Conservation (phyloP, 2,797 vertebrate genomes). For the Odontamblyopus lacepedii region DNA sequence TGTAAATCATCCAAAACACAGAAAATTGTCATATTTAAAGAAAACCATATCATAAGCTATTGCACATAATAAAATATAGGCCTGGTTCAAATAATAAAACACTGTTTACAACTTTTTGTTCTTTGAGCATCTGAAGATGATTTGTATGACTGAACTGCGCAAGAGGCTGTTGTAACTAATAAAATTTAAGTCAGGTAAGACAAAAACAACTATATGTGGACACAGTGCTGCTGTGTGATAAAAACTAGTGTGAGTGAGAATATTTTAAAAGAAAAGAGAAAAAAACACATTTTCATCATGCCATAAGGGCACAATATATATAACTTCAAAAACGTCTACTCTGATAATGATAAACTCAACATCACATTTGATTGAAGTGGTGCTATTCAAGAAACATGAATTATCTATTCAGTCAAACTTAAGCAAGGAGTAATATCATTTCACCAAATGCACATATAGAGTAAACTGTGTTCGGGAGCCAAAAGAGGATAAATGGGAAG, state of each 20-base stretch:
- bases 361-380: neutral
- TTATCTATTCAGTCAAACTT: slow-evolving; percentile 56
- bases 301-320: neutral
- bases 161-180: slow-evolving; percentile 9
- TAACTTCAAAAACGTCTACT: neutral
- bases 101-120: too few species aligned
- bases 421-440: slow-evolving; percentile 64
- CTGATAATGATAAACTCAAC: neutral
- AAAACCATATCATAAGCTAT: slow-evolving; percentile 11
- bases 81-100: slow-evolving; percentile 26
- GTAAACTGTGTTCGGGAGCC: slow-evolving; percentile 31
- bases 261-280: neutral
- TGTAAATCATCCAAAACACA: slow-evolving; percentile 11
- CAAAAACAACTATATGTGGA: neutral
- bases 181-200: neutral
- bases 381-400: neutral
- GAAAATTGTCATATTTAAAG: slow-evolving; percentile 1
- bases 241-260: neutral
- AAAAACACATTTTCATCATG: too few species aligned
- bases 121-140: too few species aligned
- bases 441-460: slow-evolving; percentile 42
- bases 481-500: slow-evolving; percentile 42
- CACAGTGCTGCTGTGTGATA: neutral
- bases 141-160: slow-evolving; percentile 49
- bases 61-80: slow-evolving; percentile 30